Conservation (phyloP, 2,888 invertebrate species). For the Macrophya alboannulata region DNA sequence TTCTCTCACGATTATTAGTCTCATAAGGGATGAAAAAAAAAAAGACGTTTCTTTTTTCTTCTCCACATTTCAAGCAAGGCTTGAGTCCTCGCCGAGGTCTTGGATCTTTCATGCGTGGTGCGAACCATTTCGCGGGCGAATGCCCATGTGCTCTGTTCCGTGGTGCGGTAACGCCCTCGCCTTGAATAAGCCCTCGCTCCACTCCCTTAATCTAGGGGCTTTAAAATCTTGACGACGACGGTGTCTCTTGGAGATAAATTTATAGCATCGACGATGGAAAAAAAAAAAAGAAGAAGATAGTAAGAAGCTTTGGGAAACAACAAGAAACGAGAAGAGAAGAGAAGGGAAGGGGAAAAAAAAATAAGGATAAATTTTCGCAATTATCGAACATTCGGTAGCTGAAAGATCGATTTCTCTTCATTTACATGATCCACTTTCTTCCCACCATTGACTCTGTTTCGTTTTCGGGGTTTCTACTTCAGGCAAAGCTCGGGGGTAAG, state of each 20-base stretch:
- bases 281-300: not conserved
- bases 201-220: not conserved
- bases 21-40: no score
- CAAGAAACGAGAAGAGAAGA: not conserved
- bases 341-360: no score
- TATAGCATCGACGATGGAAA: not conserved
- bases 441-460: not conserved
- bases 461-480: not conserved
- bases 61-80: not conserved
- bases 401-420: not conserved
- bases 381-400: not conserved
- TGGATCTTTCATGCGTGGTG: slow-evolving; percentile 50
- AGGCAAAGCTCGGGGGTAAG: not conserved
- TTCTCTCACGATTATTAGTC: no score
- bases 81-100: not conserved
- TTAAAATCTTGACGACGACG: slow-evolving; percentile 17
- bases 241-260: not conserved
- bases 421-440: not conserved
- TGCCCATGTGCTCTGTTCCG: slow-evolving; percentile 2
- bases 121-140: slow-evolving; percentile 33
- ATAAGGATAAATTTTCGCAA: not conserved
- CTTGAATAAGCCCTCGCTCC: slow-evolving; percentile 9
- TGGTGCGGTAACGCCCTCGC: slow-evolving; percentile 7
- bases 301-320: not conserved
- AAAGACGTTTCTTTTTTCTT: no score